phyloP scores from a whole-genome alignment of 2,797 vertebrate species.

The Oophaga sylvatica region DNA sequence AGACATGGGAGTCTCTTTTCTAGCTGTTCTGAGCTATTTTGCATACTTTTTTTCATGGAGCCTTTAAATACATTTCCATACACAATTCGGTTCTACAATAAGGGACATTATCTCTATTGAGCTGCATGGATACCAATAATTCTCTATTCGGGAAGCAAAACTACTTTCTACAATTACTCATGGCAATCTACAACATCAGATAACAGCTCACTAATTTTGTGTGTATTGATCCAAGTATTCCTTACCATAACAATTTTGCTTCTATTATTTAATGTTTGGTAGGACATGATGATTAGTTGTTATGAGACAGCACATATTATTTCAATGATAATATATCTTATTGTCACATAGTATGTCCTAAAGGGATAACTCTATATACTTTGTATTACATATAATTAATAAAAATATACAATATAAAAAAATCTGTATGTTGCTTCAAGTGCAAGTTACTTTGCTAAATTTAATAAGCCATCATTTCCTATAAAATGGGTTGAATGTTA shows the following conservation, averaged over 20 bases:
- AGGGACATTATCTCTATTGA: too few species aligned
- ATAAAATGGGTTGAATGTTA: not conserved
- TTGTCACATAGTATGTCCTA: not conserved
- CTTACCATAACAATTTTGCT: not conserved
- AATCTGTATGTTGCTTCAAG: not conserved
- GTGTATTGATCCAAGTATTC: not conserved
- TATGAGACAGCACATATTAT: not conserved
- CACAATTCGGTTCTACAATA: too few species aligned
- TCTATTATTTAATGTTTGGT: not conserved
- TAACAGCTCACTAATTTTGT: not conserved
- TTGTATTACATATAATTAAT: not conserved
- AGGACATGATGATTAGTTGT: not conserved
- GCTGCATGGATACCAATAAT: not conserved
- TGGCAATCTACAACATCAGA: not conserved
- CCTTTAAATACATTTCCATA: too few species aligned
- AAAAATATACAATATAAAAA: not conserved
- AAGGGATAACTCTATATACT: not conserved
- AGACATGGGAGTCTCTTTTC: too few species aligned
- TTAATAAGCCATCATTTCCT: not conserved
- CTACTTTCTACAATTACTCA: not conserved
- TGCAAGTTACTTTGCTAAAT: not conserved
- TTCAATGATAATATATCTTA: not conserved
- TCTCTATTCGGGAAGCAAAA: not conserved
- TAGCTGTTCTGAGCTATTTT: too few species aligned
- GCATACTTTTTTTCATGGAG: too few species aligned